Conservation (phyloP, 2,888 invertebrate genomes). For the Cyclophora punctaria region DNA sequence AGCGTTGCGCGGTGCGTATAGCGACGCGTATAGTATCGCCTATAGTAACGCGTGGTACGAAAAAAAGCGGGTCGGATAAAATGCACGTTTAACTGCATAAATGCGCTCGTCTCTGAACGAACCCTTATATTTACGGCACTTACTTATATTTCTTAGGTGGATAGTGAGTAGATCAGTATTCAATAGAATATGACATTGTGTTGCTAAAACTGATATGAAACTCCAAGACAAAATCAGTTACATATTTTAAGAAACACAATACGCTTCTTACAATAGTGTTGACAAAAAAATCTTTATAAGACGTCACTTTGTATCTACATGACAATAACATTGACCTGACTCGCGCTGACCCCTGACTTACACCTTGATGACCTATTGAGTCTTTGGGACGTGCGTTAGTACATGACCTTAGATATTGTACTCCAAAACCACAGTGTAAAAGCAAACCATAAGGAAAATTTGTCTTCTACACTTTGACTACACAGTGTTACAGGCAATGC, state of each 20-base stretch:
- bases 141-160: neutral
- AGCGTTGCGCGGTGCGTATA: too few relatives aligned
- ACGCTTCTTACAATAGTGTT: constrained; percentile 16
- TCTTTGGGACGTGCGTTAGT: constrained; percentile 52
- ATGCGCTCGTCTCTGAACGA: too few relatives aligned
- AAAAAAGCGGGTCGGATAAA: too few relatives aligned
- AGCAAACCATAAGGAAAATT: neutral
- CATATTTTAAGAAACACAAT: neutral
- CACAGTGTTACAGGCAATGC: too few relatives aligned
- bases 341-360: constrained; percentile 42
- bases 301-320: constrained; percentile 47
- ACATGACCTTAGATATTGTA: constrained; percentile 34
- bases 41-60: too few relatives aligned
- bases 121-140: too few relatives aligned
- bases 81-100: too few relatives aligned
- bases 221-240: neutral
- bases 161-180: neutral
- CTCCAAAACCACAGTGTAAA: constrained; percentile 18
- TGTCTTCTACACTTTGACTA: constrained; percentile 11
- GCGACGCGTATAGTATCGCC: too few relatives aligned
- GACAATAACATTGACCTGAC: constrained; percentile 63
- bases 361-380: constrained; percentile 52
- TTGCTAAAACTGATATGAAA: neutral
- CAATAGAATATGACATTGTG: neutral
- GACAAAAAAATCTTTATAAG: constrained; percentile 35